Percentiles rank a stretch among this genome's conserved stretches.
Evolutionary conservation across 2,888 invertebrate species (phyloP).

Genomic region (Nephrocerus scutellatus): DNA sequence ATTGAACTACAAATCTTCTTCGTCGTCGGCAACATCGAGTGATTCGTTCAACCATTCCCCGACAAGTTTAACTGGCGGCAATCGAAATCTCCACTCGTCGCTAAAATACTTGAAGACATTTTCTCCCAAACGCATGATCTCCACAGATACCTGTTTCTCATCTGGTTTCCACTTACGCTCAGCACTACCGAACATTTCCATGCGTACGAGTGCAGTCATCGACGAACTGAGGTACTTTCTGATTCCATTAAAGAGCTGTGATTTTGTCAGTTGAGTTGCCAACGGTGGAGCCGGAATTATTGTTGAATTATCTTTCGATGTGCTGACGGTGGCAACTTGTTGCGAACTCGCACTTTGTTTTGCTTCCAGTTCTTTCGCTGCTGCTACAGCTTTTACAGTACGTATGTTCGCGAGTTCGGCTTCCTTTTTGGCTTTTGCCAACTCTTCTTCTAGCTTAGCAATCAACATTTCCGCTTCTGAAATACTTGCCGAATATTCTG

Average conservation of each 20-base stretch:
- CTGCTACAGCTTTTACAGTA: not conserved
- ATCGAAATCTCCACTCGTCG: conserved; percentile 45
- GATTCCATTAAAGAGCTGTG: conserved; percentile 42
- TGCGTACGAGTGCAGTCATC: conserved; percentile 43
- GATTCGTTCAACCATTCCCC: conserved; percentile 33
- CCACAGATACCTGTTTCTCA: conserved; percentile 37
- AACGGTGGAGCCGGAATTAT: not conserved
- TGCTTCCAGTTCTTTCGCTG: conserved; percentile 7
- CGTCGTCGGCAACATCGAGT: conserved; percentile 21
- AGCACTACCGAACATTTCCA: conserved; percentile 44
- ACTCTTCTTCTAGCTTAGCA: conserved; percentile 2
- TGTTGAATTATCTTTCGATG: conserved; percentile 15
- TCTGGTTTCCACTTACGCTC: conserved; percentile 43
- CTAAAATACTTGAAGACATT: conserved; percentile 36
- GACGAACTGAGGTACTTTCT: conserved; percentile 42
- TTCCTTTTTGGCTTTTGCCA: conserved; percentile 2
- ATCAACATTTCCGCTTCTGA: conserved; percentile 1
- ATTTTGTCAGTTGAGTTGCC: conserved; percentile 26
- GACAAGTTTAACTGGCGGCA: conserved; percentile 37
- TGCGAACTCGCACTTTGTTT: conserved; percentile 8
- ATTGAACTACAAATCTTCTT: conserved; percentile 32
- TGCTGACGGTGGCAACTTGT: conserved; percentile 21
- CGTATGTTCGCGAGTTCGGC: not conserved
- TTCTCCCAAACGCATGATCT: conserved; percentile 39
- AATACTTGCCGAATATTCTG: not conserved